Evolutionary conservation across 2,797 vertebrate genomes (phyloP), one percentile per base, ranked within the genome.

Genomic region (Ibycter americanus): DNA sequence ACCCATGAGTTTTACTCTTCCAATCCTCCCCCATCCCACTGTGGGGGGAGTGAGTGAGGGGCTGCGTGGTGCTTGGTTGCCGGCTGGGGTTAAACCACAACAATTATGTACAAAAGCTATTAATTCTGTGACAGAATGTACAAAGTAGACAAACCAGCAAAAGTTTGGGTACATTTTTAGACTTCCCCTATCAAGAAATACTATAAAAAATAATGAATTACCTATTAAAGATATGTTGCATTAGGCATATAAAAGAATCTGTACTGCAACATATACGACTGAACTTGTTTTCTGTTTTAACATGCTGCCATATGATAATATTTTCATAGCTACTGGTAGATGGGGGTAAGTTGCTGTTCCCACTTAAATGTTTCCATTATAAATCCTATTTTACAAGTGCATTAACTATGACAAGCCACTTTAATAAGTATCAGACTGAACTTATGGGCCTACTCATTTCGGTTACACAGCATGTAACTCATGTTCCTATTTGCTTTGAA

Each of bases 401-500:
- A 76, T 74, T 93, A 51, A 67, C 83, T 78, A 61, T 54, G 23
- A 21, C 49, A 94, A 27, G 15, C 20, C 32, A 42, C 85, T 86
- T 76, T 32, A 88, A 61, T 78, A 90, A 88, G 19, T 65, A 86
- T 22, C 65, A 87, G n/a, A 52, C 38, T 83, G 82, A 95, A 92
- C 40, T 62, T 86, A 46, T 78, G 49, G 18, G 36, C 25, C 47
- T 88, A 77, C 67, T 93, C 21, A 77, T 95, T 96, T 93, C 47
- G 38, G 67, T 77, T 71, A 89, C 79, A 87, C 83, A 74, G 67
- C 88, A 72, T 88, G 80, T 72, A 95, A 86, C 80, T 86, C 85
- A 72, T 90, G 90, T 90, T 96, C 65, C 92, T 59, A 71, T 96
- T 96, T 96, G 36, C 77, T 93, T 74, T 84, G 76, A 84, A 83